These are phyloP conservation scores for Synanceia verrucosa DNA, from an alignment of 2,797 vertebrate species.

Conservation along the genomic window DNA sequence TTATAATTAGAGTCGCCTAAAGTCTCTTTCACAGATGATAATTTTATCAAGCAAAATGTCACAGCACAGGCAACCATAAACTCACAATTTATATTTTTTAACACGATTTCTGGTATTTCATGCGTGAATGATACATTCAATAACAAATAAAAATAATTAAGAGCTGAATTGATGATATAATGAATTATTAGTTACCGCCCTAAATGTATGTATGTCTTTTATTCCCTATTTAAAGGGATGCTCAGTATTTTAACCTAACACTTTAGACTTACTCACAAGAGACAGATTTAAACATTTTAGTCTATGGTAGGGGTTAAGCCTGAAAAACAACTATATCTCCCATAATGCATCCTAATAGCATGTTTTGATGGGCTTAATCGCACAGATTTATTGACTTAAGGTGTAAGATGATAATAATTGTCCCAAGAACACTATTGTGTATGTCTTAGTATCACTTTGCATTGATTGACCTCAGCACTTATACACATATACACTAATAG, in stretches of 20 bases:
- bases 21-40: background rate
- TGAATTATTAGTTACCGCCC: background rate
- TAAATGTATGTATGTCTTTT: background rate
- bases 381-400: background rate
- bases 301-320: background rate
- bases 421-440: background rate
- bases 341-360: background rate
- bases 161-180: background rate
- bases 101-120: background rate
- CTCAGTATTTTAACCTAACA: background rate
- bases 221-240: background rate
- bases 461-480: conserved; percentile 39
- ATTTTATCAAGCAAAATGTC: background rate
- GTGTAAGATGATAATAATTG: background rate
- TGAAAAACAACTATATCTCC: background rate
- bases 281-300: background rate
- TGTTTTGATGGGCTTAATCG: conserved; percentile 6
- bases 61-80: background rate
- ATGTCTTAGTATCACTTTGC: background rate
- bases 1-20: background rate
- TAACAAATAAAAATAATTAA: background rate
- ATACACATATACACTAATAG: conserved; percentile 21
- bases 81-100: background rate
- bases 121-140: background rate
- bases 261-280: background rate